Base-by-base conservation (phyloP, 2,797 vertebrate genomes). In the Mus caroli region DNA sequence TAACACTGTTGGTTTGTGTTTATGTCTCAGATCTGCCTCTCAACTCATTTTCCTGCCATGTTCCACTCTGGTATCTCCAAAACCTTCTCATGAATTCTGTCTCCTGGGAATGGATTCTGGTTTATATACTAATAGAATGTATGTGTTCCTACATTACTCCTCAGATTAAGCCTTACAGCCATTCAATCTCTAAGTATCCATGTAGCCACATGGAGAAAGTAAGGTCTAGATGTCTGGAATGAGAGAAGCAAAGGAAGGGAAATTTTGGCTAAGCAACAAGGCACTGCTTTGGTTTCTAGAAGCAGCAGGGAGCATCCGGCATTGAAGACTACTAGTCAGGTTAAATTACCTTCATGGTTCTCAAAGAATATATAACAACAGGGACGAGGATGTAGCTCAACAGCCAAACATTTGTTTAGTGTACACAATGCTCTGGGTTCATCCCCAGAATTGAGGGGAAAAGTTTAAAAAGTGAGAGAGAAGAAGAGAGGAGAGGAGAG, bases 61-160 rank as follows among this genome's bases (percentile, higher is more conserved):
- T 90, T 90, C 75, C 19, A 62, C 52, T 67, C 10, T 54, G 3
- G 19, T 15, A 26, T 75, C 43, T 67, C 10, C 2, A 43, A 73
- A 84, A 78, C 58, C 15, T 52, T 17, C 12, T 11, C 24, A 12
- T 69, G 37, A 20, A 69, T 71, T 89, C 62, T 46, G 71, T 40
- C 86, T 82, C 75, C 77, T 95, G 82, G 50, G 77, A 91, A 83
- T 91, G 56, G 50, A 10, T 96, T 93, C 88, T 69, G 80, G 88
- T 40, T 86, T 54, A 67, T 56, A 50, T 0, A 52, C 54, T 54
- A 43, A 20, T 40, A 71, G 54, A 73, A 85, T 50, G 26, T 31
- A 9, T 75, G n/a, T 20, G 2, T 3, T 14, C 54, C 60, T 83
- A 31, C 24, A 15, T 64, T 91, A 73, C 43, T 92, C 60, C 69